Evolutionary conservation across 2,888 invertebrate genomes (phyloP), one percentile per base, ranked within the genome.

Genomic region (Cylindroiulus punctatus): DNA sequence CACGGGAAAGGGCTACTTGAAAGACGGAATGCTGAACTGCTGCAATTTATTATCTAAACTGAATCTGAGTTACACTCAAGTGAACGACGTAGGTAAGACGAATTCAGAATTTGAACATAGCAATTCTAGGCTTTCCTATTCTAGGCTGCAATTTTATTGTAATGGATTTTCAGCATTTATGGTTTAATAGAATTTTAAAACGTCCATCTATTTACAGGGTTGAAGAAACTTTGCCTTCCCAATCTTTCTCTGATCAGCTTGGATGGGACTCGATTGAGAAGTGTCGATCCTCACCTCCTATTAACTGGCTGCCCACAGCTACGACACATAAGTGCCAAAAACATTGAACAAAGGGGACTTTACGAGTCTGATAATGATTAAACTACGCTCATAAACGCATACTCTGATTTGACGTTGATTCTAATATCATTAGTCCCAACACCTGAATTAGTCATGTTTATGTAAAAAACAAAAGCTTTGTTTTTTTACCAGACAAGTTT

Each of bases 151-250:
- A 40, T 40, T 40, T 40, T 4, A 40, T 40, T 40, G 8, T 4
- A 40, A 40, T 47, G 12, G 47, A 17, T 47, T 47, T 17, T 17
- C 47, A 17, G 17, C 47, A 19, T 12, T 4, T 47, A 17, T 47
- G 40, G 14, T 0, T 47, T 47, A 14, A 7, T 47, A 14, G n/a
- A n/a, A n/a, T n/a, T 47, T 47, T 47, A 1, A 47, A 47, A 47
- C 14, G 47, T 42, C 40, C 8, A 40, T 47, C 47, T 17, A 22
- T 57, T 57, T 57, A 0, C 40, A 82, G 82, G 82, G 3, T 82
- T 82, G n/a, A 82, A 32, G 32, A 82, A 82, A 82, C 82, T 82
- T n/a, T 82, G 82, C 40, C 82, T 82, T n/a, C 82, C 82, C 40
- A 32, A 82, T 32, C 32, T 82, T 7, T 32, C 40, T 8, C 32